phyloP scores from a whole-genome alignment of 2,113 vertebrate species.

The Alosa alosa region DNA sequence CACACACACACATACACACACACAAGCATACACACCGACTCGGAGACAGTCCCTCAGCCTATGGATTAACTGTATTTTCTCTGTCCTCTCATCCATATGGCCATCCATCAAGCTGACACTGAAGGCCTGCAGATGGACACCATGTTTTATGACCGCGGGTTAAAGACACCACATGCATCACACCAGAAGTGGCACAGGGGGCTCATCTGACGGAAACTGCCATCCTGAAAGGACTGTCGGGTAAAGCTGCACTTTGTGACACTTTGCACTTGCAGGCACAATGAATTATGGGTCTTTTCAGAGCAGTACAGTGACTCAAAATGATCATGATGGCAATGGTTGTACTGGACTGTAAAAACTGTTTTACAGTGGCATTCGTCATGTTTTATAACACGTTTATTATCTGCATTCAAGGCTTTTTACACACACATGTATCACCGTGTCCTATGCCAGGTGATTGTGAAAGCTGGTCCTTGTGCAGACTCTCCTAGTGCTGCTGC shows the following conservation, averaged over 20 bases:
- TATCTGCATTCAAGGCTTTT: not conserved
- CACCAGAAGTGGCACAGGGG: not conserved
- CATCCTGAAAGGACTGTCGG: not conserved
- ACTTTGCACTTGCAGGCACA: not conserved
- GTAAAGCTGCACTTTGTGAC: not conserved
- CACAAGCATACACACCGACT: conserved; percentile 14
- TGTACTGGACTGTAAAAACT: not conserved
- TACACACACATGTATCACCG: conserved; percentile 13
- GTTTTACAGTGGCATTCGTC: not conserved
- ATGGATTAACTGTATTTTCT: not conserved
- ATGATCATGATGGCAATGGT: not conserved
- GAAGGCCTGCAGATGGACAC: not conserved
- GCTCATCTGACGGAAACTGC: not conserved
- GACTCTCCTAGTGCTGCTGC: conserved; percentile 44
- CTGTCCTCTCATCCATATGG: not conserved
- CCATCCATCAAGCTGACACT: not conserved
- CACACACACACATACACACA: not conserved
- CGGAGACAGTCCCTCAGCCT: not conserved
- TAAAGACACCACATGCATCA: conserved; percentile 16
- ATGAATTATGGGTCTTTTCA: not conserved
- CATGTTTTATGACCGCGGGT: not conserved
- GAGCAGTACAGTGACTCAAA: not conserved
- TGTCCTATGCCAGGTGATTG: not conserved
- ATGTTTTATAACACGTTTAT: not conserved
- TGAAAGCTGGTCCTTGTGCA: not conserved